These are phyloP conservation scores for Diadema setosum DNA, from an alignment of 35 echinoderm and acorn worm species.

Conservation along the genomic window DNA sequence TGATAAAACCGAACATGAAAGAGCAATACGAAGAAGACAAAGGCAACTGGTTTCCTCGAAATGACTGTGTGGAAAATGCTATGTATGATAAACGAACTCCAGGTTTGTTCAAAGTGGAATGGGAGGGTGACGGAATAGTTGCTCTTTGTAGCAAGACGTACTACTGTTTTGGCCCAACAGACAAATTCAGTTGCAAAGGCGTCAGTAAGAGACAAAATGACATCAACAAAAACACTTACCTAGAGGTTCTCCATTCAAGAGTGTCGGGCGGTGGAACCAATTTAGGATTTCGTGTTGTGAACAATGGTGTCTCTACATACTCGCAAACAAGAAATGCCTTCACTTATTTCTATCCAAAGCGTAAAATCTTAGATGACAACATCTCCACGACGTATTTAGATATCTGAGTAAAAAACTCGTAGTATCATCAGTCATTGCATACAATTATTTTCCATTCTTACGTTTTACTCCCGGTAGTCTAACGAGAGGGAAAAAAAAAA, in stretches of 20 bases:
- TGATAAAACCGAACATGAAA: slow-evolving; percentile 46
- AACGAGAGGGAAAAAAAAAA: too few species aligned
- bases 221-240: background rate
- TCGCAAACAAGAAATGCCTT: background rate
- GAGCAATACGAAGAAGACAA: slow-evolving; percentile 27
- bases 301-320: background rate
- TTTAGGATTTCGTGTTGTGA: background rate
- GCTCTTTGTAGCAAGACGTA: slow-evolving; percentile 57
- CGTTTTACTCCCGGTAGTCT: too few species aligned
- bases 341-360: background rate
- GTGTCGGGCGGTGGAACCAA: background rate
- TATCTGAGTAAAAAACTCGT: too few species aligned
- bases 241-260: background rate
- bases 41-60: slow-evolving; percentile 32
- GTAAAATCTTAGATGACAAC: background rate
- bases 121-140: slow-evolving; percentile 70
- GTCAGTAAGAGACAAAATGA: slow-evolving; percentile 22
- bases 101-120: slow-evolving; percentile 61
- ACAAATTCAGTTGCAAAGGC: slow-evolving; percentile 37
- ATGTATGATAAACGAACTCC: slow-evolving; percentile 58
- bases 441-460: too few species aligned
- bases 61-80: slow-evolving; percentile 11
- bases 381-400: background rate
- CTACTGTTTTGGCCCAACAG: slow-evolving; percentile 39
- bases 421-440: too few species aligned